Evolutionary conservation across 2,113 vertebrate genomes (phyloP), one percentile per base, ranked within the genome.

Genomic region (Bucco capensis): DNA sequence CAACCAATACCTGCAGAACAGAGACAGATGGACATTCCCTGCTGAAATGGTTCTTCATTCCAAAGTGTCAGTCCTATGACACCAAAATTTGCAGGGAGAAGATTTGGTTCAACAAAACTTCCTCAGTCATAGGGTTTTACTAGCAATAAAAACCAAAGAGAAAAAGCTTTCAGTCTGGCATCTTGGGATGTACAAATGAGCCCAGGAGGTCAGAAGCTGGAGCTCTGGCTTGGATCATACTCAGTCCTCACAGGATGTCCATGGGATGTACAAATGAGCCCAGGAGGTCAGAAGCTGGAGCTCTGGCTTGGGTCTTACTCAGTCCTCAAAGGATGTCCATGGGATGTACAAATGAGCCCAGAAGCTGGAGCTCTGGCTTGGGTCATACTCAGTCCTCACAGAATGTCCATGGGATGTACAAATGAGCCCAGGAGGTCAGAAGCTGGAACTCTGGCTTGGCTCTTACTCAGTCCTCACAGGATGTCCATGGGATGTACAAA

Each of bases 81-180:
- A 65, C 4, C 35, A 72, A 53, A 35, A 14, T 85, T 84, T 7
- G 4, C 12, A 78, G 8, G 5, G 54, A 47, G 61, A 72, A 64
- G 10, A 0, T 1, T 58, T 58, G 2, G 38, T 56, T 66, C 13
- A 58, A 33, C 24, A 54, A 25, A 71, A 14, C 9, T 40, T 81
- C 21, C 11, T 31, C 47, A 30, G 0, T 33, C 51, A 42, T 0
- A 0, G 19, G 23, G 54, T 81, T 71, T 40, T 49, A 28, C 5
- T 53, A 57, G 5, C 1, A 11, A 2, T 44, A 25, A 61, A 64
- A 87, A 51, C 1, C 6, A 38, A 73, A 58, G 24, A 5, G 50
- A 65, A 42, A 28, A 23, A 62, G 10, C 11, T 83, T 90, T 35
- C 47, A 53, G 19, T 19, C 23, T 74, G 38, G 8, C 4, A 28